These are phyloP conservation scores for Trichopria drosophilae DNA, from an alignment of 2,888 invertebrate genomes.

Conservation along the genomic window DNA sequence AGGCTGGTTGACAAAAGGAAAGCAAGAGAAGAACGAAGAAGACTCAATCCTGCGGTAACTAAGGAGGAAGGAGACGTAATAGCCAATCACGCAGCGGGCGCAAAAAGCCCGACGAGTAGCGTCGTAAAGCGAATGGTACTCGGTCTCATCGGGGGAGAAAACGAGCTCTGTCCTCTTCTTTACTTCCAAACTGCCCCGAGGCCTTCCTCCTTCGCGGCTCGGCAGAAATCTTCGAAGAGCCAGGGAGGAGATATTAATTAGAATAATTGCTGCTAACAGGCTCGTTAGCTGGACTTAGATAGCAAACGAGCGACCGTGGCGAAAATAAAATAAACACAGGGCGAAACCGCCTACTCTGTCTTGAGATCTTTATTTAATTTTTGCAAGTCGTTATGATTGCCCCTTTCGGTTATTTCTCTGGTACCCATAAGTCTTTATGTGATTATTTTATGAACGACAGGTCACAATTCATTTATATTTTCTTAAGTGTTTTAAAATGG, in stretches of 20 bases:
- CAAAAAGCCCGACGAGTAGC: slow-evolving; percentile 51
- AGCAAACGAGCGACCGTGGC: slow-evolving; percentile 49
- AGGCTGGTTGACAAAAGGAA: no score
- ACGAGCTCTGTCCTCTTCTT: slow-evolving; percentile 21
- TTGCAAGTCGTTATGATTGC: no score
- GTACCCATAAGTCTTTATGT: no score
- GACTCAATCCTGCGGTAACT: slow-evolving; percentile 52
- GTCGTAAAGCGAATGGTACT: slow-evolving; percentile 52
- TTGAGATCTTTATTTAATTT: no score
- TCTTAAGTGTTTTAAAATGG: no score
- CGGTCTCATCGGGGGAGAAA: slow-evolving; percentile 27
- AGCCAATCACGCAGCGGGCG: slow-evolving; percentile 55
- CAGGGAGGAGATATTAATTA: slow-evolving; percentile 55
- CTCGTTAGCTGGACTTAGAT: slow-evolving; percentile 56
- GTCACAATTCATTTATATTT: no score
- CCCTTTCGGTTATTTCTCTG: no score
- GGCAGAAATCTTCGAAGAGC: slow-evolving; percentile 25
- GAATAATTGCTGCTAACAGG: slow-evolving; percentile 59
- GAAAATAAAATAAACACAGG: slow-evolving; percentile 48
- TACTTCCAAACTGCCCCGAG: slow-evolving; percentile 13
- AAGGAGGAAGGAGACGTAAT: slow-evolving; percentile 53
- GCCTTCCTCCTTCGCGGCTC: slow-evolving; percentile 13
- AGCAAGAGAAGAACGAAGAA: slow-evolving; percentile 40
- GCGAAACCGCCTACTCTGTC: slow-evolving; percentile 48
- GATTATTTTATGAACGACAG: no score